Evolutionary conservation across 1,140 invertebrate species (phyloP), one percentile per base, ranked within the genome.

Genomic region (Cataglyphis hispanica): DNA sequence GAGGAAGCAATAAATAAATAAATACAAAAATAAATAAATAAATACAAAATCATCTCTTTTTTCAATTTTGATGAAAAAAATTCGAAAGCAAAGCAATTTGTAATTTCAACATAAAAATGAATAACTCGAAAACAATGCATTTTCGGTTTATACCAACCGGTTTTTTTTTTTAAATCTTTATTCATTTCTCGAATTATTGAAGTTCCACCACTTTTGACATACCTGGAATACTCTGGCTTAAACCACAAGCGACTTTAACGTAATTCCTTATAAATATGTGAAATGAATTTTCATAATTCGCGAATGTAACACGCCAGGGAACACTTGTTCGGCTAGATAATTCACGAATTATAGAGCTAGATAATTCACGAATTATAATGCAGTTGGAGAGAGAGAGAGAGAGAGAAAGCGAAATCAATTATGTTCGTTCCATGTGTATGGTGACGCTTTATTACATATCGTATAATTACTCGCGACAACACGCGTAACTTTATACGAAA

Each of bases 171-270:
- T 31, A 3, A 31, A 31, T 31, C 31, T 31, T 1, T 3, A 31
- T 3, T 31, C 31, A 31, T 3, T 1, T 31, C 2, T 1, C 31
- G 31, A 31, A 31, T 31, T 31, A 31, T 31, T 31, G 2, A 31
- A 31, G 31, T 31, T 31, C 4, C 1, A 31, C 31, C 31, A 31
- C 31, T 31, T 31, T 31, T 31, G 1, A 31, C 2, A 31, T 3
- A 31, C 2, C 31, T 3, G 31, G 31, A 3, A 31, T 31, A 19
- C 43, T 69, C 60, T 7, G 67, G 22, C 2, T 7, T 50, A 11
- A 16, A 19, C 43, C 75, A 22, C 74, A 76, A 84, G 64, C 70
- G 63, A 64, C 43, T 83, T 89, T 86, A 86, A 86, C 75, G 60
- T 22, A 50, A 60, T 72, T 56, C 40, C 40, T 87, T 77, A 31